Evolutionary conservation across 2,797 vertebrate species (phyloP).

Genomic region (Semotilus atromaculatus): DNA sequence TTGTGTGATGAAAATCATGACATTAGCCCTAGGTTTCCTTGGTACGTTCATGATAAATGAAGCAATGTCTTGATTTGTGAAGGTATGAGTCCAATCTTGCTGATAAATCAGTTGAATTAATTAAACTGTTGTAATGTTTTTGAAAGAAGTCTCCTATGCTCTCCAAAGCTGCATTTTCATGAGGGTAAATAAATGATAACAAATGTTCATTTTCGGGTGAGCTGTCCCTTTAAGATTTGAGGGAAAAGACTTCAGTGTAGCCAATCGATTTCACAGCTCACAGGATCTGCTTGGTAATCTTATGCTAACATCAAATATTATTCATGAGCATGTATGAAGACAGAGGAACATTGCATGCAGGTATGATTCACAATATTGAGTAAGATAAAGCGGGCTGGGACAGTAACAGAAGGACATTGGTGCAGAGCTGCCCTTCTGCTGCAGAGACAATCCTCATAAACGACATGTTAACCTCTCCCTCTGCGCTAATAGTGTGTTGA

Average conservation of each 20-base stretch:
- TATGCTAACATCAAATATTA: conserved; percentile 71
- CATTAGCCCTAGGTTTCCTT: not conserved
- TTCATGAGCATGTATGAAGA: conserved; percentile 68
- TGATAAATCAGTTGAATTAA: not conserved
- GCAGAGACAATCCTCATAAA: conserved; percentile 33
- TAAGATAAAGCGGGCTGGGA: conserved; percentile 33
- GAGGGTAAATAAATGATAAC: not conserved
- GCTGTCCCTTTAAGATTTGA: conserved; percentile 63
- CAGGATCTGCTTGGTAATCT: conserved; percentile 71
- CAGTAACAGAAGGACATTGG: conserved; percentile 51
- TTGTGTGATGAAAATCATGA: not conserved
- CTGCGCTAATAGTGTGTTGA: conserved; percentile 50
- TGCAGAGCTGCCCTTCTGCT: not conserved
- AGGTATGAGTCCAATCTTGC: not conserved
- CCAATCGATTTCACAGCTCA: conserved; percentile 77
- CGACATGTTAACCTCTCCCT: conserved; percentile 48
- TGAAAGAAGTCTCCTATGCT: not conserved
- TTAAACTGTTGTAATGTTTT: not conserved
- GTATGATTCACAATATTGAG: not conserved
- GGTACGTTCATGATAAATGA: not conserved
- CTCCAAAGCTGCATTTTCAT: not conserved
- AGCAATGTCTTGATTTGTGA: not conserved
- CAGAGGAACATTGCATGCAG: conserved; percentile 60
- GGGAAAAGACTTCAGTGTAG: conserved; percentile 71
- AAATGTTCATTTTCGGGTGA: not conserved